Evolutionary conservation across 2,113 vertebrate species (phyloP).

Genomic region (Recurvirostra avosetta): DNA sequence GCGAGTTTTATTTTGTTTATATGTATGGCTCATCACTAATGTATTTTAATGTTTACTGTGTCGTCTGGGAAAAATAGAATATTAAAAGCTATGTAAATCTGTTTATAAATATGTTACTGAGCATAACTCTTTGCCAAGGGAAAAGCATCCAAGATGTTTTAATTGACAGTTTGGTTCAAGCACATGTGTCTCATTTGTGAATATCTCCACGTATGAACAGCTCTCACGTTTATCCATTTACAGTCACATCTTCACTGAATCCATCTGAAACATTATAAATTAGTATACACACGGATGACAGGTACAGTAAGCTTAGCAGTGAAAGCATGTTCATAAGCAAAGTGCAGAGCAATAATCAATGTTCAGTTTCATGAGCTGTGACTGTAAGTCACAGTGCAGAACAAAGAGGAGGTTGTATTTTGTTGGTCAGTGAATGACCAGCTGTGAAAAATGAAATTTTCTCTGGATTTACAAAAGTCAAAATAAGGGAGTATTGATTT

Average conservation of each 20-base stretch:
- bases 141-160: neutral
- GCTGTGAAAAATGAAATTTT: neutral
- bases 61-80: slow-evolving; percentile 45
- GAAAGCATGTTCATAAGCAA: neutral
- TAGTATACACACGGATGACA: fast-evolving
- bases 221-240: neutral
- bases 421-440: neutral
- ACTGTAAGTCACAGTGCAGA: neutral
- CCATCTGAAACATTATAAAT: neutral
- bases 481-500: neutral
- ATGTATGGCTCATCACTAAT: neutral
- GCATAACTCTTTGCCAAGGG: slow-evolving; percentile 10
- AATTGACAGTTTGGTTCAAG: neutral
- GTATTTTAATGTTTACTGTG: slow-evolving; percentile 44
- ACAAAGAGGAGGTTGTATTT: neutral
- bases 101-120: slow-evolving; percentile 50
- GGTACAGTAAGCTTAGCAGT: neutral
- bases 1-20: slow-evolving; percentile 32
- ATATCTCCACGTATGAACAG: fast-evolving
- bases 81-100: slow-evolving; percentile 51
- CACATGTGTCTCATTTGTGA: neutral
- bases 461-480: neutral
- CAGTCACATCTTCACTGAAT: neutral
- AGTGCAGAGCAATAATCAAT: neutral
- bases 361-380: neutral